Evolutionary conservation across 1,140 invertebrate genomes (phyloP).

Genomic region (Drosophila parvula): DNA sequence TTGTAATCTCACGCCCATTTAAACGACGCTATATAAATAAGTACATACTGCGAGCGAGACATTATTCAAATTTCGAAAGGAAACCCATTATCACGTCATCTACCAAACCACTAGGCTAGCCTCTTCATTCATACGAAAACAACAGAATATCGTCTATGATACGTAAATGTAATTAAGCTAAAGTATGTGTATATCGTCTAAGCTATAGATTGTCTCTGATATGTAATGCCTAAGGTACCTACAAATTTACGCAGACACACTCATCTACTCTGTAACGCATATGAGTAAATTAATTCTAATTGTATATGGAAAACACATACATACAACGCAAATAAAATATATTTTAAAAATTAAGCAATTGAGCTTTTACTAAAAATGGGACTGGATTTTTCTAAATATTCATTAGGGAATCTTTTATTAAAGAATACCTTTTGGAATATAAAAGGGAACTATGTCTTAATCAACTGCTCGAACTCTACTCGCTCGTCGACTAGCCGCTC

Average conservation of each 20-base stretch:
- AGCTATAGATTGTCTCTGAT: constrained; percentile 65
- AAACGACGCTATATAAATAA: constrained; percentile 55
- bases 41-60: constrained; percentile 22
- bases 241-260: constrained; percentile 76
- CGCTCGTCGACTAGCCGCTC: too few species aligned
- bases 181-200: constrained; percentile 48
- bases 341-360: constrained; percentile 66
- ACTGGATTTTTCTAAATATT: neutral
- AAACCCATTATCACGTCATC: constrained; percentile 32
- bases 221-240: constrained; percentile 81
- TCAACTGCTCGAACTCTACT: too few species aligned
- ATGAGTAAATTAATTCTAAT: constrained; percentile 57
- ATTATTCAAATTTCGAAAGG: neutral
- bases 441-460: too few species aligned
- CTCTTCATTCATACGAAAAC: constrained; percentile 21
- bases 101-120: constrained; percentile 34
- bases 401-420: neutral
- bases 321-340: constrained; percentile 73
- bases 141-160: constrained; percentile 56
- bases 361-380: neutral
- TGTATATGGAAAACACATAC: constrained; percentile 66
- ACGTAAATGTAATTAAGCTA: constrained; percentile 71
- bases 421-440: neutral
- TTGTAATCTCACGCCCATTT: constrained; percentile 49
- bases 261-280: constrained; percentile 65